phyloP scores from a whole-genome alignment of 2,888 invertebrate genomes.

The Caenorhabditis uteleia region DNA sequence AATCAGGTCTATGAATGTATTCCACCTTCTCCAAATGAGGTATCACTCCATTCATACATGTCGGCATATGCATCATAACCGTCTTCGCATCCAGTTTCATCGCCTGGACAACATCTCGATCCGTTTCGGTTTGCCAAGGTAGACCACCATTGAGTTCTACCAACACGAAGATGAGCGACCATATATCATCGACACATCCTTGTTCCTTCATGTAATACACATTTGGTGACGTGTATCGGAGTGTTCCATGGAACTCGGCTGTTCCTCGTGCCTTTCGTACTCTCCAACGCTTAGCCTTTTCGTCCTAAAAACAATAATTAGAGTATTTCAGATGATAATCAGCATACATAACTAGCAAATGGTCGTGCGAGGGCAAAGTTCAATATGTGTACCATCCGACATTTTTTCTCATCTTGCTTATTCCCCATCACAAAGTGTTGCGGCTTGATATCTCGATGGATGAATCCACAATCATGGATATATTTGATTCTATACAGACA shows the following conservation, averaged over 20 bases:
- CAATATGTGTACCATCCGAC: conserved; percentile 58
- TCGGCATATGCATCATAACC: conserved; percentile 50
- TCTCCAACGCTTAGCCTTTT: conserved; percentile 31
- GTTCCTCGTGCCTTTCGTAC: conserved; percentile 51
- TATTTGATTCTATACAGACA: too few relatives aligned
- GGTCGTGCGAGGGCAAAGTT: conserved; percentile 57
- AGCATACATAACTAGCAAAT: conserved; percentile 33
- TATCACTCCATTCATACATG: conserved; percentile 23
- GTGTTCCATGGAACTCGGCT: conserved; percentile 61
- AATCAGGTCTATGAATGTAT: conserved; percentile 52
- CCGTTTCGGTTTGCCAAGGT: conserved; percentile 51
- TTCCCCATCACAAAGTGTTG: too few relatives aligned
- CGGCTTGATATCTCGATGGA: too few relatives aligned
- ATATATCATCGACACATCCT: conserved; percentile 42
- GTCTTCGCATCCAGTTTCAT: conserved; percentile 40
- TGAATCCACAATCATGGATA: too few relatives aligned
- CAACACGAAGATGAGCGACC: too few relatives aligned
- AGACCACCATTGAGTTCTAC: too few relatives aligned
- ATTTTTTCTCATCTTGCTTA: too few relatives aligned
- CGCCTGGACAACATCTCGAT: conserved; percentile 35
- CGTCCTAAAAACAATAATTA: conserved; percentile 3
- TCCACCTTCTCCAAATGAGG: conserved; percentile 43
- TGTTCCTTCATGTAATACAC: conserved; percentile 56
- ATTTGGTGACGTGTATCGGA: too few relatives aligned
- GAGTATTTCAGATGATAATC: neutral